Evolutionary conservation across 1,140 invertebrate species (phyloP).

Genomic region (Zaprionus gabonicus): DNA sequence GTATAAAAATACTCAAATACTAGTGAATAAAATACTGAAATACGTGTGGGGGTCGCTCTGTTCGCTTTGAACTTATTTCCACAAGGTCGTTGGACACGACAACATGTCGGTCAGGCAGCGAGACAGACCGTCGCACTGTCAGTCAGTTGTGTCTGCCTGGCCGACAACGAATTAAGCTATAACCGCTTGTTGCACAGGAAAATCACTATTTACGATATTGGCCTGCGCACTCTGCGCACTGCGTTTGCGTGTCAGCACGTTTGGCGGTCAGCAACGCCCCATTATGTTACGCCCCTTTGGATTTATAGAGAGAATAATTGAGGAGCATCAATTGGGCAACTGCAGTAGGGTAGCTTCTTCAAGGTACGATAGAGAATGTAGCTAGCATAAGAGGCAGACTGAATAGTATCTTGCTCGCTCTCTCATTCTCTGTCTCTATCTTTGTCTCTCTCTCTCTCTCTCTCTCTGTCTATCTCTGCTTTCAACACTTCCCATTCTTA

Average conservation of each 20-base stretch:
- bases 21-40: not conserved
- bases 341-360: not conserved
- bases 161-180: conserved; percentile 75
- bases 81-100: conserved; percentile 67
- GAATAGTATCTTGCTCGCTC: too few species aligned
- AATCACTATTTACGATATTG: conserved; percentile 51
- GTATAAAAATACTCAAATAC: conserved; percentile 10
- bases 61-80: conserved; percentile 80
- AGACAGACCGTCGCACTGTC: not conserved
- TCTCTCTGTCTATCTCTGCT: too few species aligned
- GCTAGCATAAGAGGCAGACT: too few species aligned
- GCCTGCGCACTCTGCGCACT: not conserved
- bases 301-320: conserved; percentile 28
- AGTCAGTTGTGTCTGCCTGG: not conserved
- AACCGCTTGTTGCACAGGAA: conserved; percentile 78
- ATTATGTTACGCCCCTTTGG: conserved; percentile 42
- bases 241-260: conserved; percentile 72
- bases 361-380: too few species aligned
- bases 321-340: not conserved
- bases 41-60: conserved; percentile 73
- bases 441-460: too few species aligned
- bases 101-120: conserved; percentile 39
- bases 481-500: too few species aligned
- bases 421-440: too few species aligned
- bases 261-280: conserved; percentile 56